These are phyloP conservation scores for Toxostoma redivivum DNA, from an alignment of 2,113 vertebrate genomes.

Conservation along the genomic window DNA sequence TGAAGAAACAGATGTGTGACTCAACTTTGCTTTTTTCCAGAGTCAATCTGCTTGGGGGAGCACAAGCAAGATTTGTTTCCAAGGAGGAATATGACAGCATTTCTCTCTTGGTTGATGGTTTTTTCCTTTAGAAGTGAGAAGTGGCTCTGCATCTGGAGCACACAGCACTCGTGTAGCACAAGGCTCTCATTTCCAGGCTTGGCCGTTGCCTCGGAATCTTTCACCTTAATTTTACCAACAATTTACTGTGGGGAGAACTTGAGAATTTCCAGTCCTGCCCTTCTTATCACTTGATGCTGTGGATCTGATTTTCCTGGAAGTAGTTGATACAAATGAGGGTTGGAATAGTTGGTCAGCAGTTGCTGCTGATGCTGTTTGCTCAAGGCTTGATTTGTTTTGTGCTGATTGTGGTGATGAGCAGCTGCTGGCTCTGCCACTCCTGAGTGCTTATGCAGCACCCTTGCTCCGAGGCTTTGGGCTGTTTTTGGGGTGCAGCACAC, in stretches of 20 bases:
- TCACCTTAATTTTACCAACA: not conserved
- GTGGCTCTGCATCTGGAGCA: not conserved
- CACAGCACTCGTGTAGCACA: not conserved
- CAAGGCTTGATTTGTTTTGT: not conserved
- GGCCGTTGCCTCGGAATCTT: not conserved
- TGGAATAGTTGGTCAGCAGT: not conserved
- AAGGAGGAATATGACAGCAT: not conserved
- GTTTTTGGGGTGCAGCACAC: not conserved
- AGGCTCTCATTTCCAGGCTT: not conserved
- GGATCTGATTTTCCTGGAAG: not conserved
- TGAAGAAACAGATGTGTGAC: slow-evolving; percentile 46
- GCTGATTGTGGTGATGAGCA: not conserved
- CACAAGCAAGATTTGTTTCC: slow-evolving; percentile 32
- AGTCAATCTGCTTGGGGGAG: slow-evolving; percentile 12
- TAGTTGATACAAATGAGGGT: rapidly evolving
- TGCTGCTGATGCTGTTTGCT: not conserved
- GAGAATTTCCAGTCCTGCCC: not conserved
- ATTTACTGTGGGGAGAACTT: not conserved
- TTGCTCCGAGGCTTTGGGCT: not conserved
- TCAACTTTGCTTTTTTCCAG: slow-evolving; percentile 28
- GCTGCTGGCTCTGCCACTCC: rapidly evolving
- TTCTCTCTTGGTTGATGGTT: not conserved
- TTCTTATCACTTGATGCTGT: not conserved
- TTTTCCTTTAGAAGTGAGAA: not conserved
- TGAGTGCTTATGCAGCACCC: not conserved